These are phyloP conservation scores for Cremastinae sp. DNA, from an alignment of 2,888 invertebrate genomes.

Conservation along the genomic window DNA sequence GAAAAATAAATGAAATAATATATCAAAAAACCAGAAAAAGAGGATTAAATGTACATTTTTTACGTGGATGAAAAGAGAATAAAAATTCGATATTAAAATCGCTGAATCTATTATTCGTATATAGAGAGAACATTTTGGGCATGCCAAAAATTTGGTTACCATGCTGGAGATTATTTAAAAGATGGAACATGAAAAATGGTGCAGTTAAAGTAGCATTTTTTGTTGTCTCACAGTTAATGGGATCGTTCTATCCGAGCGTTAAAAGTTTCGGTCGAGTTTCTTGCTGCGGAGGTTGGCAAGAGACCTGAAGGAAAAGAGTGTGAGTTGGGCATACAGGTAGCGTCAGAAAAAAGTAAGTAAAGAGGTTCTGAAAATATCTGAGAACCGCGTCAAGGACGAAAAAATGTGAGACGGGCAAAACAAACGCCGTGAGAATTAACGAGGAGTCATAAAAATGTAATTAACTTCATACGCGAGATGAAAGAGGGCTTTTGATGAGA, in stretches of 20 bases:
- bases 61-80: too few species aligned
- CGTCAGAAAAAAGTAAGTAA: not conserved
- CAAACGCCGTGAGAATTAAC: slow-evolving; percentile 62
- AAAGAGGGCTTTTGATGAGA: slow-evolving; percentile 51
- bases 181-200: too few species aligned
- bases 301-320: not conserved
- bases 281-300: not conserved
- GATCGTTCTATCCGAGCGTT: slow-evolving; percentile 5
- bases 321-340: not conserved
- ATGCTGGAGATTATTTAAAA: too few species aligned
- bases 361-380: not conserved
- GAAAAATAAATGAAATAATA: too few species aligned
- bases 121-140: too few species aligned
- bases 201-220: not conserved
- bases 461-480: slow-evolving; percentile 74
- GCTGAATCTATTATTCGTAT: too few species aligned
- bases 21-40: too few species aligned
- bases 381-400: slow-evolving; percentile 14
- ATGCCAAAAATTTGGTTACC: too few species aligned
- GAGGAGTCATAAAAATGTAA: slow-evolving; percentile 73
- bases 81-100: too few species aligned
- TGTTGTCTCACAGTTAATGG: not conserved
- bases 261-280: slow-evolving; percentile 14
- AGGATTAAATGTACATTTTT: too few species aligned
- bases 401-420: slow-evolving; percentile 34